These are phyloP conservation scores for Ptychodera flava DNA, from an alignment of 35 echinoderm and acorn worm genomes.

Conservation along the genomic window DNA sequence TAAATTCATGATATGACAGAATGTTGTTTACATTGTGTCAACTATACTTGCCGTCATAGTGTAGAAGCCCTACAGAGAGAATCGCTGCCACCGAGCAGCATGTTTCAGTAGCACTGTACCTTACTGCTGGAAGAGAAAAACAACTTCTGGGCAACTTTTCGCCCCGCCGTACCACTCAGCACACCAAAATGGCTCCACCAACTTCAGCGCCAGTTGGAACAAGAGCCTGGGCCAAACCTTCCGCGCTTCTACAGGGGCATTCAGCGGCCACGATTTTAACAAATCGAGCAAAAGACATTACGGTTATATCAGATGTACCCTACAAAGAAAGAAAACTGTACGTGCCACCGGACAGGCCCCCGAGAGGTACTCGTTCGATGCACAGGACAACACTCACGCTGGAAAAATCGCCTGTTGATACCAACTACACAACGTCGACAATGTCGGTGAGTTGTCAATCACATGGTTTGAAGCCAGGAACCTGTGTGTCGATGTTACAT, in stretches of 20 bases:
- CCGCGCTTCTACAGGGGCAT: slow-evolving; percentile 90
- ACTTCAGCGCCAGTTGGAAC: not conserved
- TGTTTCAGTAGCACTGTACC: not conserved
- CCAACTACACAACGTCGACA: not conserved
- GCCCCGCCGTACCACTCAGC: not conserved
- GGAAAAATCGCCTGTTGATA: not conserved
- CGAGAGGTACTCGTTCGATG: slow-evolving; percentile 88
- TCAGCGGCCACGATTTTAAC: slow-evolving; percentile 84
- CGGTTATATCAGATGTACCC: slow-evolving; percentile 57
- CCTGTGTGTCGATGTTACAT: too few species aligned
- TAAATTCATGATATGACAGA: not conserved
- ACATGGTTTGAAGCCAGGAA: not conserved
- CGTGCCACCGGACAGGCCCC: slow-evolving; percentile 30
- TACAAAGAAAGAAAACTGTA: slow-evolving; percentile 31
- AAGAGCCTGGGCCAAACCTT: too few species aligned
- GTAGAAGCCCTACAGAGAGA: not conserved
- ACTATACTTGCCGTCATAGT: too few species aligned
- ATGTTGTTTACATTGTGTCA: not conserved
- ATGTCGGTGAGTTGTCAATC: not conserved
- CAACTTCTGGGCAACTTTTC: not conserved
- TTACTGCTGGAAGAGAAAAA: not conserved
- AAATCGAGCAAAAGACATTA: slow-evolving; percentile 74
- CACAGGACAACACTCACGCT: slow-evolving; percentile 58
- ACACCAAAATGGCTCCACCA: not conserved
- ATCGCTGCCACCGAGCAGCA: not conserved